Evolutionary conservation across 2,113 vertebrate genomes (phyloP).

Genomic region (Oplegnathus fasciatus): DNA sequence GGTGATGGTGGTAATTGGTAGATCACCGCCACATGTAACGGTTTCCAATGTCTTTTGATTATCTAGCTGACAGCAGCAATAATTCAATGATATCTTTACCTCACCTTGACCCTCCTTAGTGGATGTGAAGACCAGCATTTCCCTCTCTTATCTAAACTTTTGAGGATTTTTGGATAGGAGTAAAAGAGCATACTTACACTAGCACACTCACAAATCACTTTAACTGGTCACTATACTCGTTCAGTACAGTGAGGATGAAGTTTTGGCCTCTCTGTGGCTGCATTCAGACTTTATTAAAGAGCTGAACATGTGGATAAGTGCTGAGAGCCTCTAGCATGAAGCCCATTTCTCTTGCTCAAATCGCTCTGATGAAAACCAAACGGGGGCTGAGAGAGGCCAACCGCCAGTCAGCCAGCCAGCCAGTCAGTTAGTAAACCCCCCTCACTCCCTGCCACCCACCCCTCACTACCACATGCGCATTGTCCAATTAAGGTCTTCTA

Average conservation of each 20-base stretch:
- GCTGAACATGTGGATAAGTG: constrained; percentile 57
- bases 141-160: background rate
- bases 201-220: background rate
- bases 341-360: constrained; percentile 68
- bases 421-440: constrained; percentile 18
- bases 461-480: constrained; percentile 46
- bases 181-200: background rate
- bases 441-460: constrained; percentile 7
- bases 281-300: constrained; percentile 37
- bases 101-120: background rate
- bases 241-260: constrained; percentile 21
- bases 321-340: constrained; percentile 59
- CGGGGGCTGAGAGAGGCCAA: constrained; percentile 45
- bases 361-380: constrained; percentile 73
- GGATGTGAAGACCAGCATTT: background rate
- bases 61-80: constrained; percentile 10
- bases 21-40: constrained; percentile 14
- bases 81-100: constrained; percentile 7
- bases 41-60: constrained; percentile 2
- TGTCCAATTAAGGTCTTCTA: constrained; percentile 82
- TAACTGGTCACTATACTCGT: background rate
- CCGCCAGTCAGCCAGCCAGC: constrained; percentile 11
- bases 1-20: constrained; percentile 23
- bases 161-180: background rate
- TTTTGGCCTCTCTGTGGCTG: constrained; percentile 17